These are phyloP conservation scores for Acanthochromis polyacanthus DNA, from an alignment of 2,113 vertebrate species.

Conservation along the genomic window DNA sequence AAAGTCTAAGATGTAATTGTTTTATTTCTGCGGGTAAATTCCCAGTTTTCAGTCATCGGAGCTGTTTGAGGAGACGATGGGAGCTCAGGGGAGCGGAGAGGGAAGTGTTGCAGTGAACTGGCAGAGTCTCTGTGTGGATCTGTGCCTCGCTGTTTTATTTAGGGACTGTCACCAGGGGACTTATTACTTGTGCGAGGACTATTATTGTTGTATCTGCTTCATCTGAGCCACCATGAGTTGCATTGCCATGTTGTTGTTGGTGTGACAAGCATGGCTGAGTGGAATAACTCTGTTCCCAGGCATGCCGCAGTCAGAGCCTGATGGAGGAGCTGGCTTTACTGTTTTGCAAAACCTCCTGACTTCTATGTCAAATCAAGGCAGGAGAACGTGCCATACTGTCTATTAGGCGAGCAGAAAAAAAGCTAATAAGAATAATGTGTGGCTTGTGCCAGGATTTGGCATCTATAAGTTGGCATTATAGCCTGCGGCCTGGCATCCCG, in stretches of 20 bases:
- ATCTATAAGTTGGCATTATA: constrained; percentile 42
- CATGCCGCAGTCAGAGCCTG: background rate
- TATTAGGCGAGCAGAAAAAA: constrained; percentile 3
- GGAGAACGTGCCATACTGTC: constrained; percentile 5
- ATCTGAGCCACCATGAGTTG: constrained; percentile 37
- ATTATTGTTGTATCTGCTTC: constrained; percentile 51
- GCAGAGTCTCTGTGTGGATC: constrained; percentile 2
- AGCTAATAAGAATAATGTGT: constrained; percentile 20
- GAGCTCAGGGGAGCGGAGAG: constrained; percentile 53
- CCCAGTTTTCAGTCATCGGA: constrained; percentile 71
- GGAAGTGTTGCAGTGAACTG: constrained; percentile 39
- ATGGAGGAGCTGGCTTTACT: constrained; percentile 7
- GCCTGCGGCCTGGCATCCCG: constrained; percentile 54
- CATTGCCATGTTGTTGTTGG: constrained; percentile 9
- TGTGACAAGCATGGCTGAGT: constrained; percentile 19
- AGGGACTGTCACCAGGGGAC: constrained; percentile 54
- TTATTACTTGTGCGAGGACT: constrained; percentile 61
- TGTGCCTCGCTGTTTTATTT: constrained; percentile 72
- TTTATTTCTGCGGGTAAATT: constrained; percentile 73
- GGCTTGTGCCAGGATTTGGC: constrained; percentile 49
- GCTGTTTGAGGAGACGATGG: constrained; percentile 54
- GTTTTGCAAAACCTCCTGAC: background rate
- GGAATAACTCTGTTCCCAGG: constrained; percentile 24
- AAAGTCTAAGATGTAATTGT: constrained; percentile 65
- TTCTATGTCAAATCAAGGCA: constrained; percentile 11